Evolutionary conservation across 2,797 vertebrate genomes (phyloP).

Genomic region (Takifugu ocellatus): DNA sequence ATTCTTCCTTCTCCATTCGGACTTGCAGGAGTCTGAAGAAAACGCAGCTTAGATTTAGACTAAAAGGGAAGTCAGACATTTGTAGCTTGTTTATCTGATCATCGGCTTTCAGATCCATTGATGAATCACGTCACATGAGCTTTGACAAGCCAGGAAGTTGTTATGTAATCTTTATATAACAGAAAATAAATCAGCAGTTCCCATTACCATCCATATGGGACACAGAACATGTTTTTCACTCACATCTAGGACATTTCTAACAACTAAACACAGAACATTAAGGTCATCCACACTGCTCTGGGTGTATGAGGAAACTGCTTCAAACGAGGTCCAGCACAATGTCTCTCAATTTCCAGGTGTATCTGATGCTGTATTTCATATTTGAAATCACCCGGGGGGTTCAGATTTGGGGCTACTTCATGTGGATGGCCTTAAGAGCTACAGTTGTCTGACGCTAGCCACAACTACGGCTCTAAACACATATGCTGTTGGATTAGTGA

Average conservation of each 20-base stretch:
- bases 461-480: slow-evolving; percentile 46
- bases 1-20: slow-evolving; percentile 90
- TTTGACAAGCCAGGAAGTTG: slow-evolving; percentile 1
- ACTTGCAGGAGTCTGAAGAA: slow-evolving; percentile 83
- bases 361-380: not conserved
- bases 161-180: slow-evolving; percentile 20
- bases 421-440: slow-evolving; percentile 48
- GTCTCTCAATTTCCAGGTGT: too few species aligned
- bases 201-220: not conserved
- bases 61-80: not conserved
- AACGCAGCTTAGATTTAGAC: slow-evolving; percentile 6
- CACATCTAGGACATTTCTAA: not conserved
- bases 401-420: slow-evolving; percentile 1
- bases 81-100: slow-evolving; percentile 21
- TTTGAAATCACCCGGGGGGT: not conserved
- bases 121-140: slow-evolving; percentile 13
- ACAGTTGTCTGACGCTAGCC: slow-evolving; percentile 31
- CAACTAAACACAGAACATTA: slow-evolving; percentile 28
- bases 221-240: slow-evolving; percentile 14
- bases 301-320: not conserved
- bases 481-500: slow-evolving; percentile 29
- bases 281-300: slow-evolving; percentile 42
- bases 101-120: slow-evolving; percentile 4
- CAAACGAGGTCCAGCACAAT: not conserved
- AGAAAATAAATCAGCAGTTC: slow-evolving; percentile 27